A percentile compares a stretch with the other conserved stretches of the same genome.
phyloP scores from a whole-genome alignment of 2,797 vertebrate species.

The Okamejei kenojei region DNA sequence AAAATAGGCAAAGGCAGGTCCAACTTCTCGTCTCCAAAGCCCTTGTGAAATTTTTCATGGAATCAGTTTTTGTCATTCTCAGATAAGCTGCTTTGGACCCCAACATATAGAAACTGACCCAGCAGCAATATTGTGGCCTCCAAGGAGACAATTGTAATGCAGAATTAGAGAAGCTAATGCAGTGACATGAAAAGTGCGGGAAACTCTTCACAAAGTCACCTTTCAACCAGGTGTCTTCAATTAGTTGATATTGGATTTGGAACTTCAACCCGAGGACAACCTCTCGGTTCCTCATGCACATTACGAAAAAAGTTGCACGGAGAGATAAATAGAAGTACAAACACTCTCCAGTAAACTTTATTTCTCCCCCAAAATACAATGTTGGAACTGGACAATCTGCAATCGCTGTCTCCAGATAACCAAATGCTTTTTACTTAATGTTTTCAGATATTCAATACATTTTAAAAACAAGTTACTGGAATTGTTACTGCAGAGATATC shows the following conservation, averaged over 20 bases:
- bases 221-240: background rate
- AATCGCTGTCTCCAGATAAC: background rate
- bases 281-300: background rate
- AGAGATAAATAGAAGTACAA: background rate
- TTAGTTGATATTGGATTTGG: background rate
- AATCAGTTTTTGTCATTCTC: too few relatives aligned
- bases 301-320: background rate
- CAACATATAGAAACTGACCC: background rate
- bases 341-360: constrained; percentile 33
- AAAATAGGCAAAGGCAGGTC: too few relatives aligned
- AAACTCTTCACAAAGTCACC: background rate
- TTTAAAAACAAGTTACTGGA: background rate
- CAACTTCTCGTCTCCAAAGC: too few relatives aligned
- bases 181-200: too few relatives aligned
- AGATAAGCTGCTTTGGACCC: too few relatives aligned
- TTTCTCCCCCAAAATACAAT: constrained; percentile 17
- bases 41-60: too few relatives aligned
- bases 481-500: background rate
- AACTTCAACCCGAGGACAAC: background rate
- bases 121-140: background rate
- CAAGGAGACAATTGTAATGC: background rate
- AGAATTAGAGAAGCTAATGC: background rate
- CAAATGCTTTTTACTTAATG: background rate
- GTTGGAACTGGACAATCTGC: background rate
- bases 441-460: background rate